These are phyloP conservation scores for Halcyon badia DNA, from an alignment of 2,797 vertebrate genomes.

Conservation along the genomic window DNA sequence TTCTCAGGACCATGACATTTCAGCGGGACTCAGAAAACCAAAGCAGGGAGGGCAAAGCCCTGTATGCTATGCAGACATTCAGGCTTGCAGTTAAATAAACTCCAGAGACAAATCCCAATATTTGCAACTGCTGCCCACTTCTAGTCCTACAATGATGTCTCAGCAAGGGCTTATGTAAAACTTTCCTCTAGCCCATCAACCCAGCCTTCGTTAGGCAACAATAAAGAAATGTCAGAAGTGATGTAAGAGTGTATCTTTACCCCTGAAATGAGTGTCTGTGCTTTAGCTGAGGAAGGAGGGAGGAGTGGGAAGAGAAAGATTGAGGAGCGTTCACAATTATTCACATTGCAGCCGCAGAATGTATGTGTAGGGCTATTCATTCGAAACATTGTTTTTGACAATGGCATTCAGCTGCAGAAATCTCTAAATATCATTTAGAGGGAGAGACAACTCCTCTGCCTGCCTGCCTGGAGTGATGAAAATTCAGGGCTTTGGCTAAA, in stretches of 20 bases:
- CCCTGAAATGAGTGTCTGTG: constrained; percentile 13
- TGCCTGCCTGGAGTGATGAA: background rate
- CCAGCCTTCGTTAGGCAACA: background rate
- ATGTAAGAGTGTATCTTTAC: constrained; percentile 29
- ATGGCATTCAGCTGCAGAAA: constrained; percentile 24
- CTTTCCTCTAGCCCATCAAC: background rate
- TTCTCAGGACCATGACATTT: background rate
- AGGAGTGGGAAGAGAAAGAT: background rate
- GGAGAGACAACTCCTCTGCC: background rate
- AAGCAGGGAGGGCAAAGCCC: background rate
- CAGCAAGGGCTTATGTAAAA: constrained; percentile 3
- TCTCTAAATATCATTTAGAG: background rate
- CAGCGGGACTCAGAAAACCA: background rate
- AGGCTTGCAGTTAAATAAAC: constrained; percentile 1
- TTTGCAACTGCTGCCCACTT: constrained; percentile 44
- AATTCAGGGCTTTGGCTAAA: background rate
- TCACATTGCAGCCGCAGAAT: background rate
- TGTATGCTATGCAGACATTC: background rate
- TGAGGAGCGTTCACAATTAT: background rate
- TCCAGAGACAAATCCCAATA: background rate
- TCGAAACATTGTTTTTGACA: background rate
- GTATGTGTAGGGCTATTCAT: constrained; percentile 16
- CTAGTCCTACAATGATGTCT: accelerated
- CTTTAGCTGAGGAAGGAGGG: background rate
- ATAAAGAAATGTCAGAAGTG: constrained; percentile 45